Evolutionary conservation across 2,888 invertebrate genomes (phyloP).

Genomic region (Coleophora deauratella): DNA sequence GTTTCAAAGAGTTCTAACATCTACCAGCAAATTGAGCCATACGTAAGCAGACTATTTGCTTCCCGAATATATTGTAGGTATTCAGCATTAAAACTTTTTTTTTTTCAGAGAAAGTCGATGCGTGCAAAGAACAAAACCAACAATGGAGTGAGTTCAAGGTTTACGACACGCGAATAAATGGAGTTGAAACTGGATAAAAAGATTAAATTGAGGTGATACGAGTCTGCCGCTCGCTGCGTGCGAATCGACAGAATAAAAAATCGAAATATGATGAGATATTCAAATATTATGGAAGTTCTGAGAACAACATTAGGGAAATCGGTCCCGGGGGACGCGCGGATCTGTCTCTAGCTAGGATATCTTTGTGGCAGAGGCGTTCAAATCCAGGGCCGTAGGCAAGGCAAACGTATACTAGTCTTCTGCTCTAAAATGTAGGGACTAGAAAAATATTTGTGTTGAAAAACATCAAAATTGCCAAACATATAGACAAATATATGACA

Average conservation of each 20-base stretch:
- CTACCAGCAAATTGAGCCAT: neutral
- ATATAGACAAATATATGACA: no score
- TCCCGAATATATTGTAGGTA: no score
- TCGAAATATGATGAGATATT: slow-evolving; percentile 50
- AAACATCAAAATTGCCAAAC: no score
- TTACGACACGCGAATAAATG: slow-evolving; percentile 3
- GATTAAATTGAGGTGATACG: slow-evolving; percentile 15
- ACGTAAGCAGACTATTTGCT: no score
- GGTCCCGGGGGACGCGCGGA: slow-evolving; percentile 27
- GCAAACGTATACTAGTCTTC: no score
- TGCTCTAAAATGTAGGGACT: no score
- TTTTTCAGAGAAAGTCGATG: no score
- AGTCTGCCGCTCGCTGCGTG: slow-evolving; percentile 11
- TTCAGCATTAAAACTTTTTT: no score
- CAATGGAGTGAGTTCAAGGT: neutral
- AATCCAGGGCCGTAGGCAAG: neutral
- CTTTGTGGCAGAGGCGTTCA: slow-evolving; percentile 6
- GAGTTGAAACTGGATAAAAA: slow-evolving; percentile 18
- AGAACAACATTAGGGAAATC: slow-evolving; percentile 53
- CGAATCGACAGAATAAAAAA: slow-evolving; percentile 35
- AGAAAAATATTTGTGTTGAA: no score
- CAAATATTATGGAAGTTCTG: slow-evolving; percentile 49
- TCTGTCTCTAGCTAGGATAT: slow-evolving; percentile 13
- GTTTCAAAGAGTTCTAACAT: no score
- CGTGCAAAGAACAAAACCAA: no score